Evolutionary conservation across 2,888 invertebrate species (phyloP).

Genomic region (Conchocele bisecta): DNA sequence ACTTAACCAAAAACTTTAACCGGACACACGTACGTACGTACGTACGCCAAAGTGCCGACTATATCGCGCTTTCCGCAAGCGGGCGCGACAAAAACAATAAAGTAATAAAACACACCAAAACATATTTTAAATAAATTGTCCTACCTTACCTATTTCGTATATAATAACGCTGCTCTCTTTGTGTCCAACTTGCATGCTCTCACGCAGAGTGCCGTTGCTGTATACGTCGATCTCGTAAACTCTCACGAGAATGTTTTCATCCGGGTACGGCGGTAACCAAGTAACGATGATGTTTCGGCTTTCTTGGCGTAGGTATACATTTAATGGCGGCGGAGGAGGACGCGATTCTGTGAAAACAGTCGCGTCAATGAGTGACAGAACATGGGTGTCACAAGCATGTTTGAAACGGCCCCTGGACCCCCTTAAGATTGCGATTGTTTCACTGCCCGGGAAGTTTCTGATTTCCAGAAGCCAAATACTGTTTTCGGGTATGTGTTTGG

Average conservation of each 20-base stretch:
- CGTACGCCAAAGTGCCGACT: no score
- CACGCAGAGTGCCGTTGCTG: constrained; percentile 40
- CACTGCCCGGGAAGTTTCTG: neutral
- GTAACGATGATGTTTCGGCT: constrained; percentile 49
- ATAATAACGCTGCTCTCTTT: constrained; percentile 53
- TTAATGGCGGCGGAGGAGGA: constrained; percentile 57
- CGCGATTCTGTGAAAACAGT: constrained; percentile 40
- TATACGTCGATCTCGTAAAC: constrained; percentile 52
- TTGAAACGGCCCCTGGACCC: neutral
- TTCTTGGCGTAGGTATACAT: constrained; percentile 49
- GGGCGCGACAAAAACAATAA: no score
- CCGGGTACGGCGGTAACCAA: constrained; percentile 59
- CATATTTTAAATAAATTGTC: neutral
- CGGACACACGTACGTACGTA: no score
- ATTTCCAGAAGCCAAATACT: neutral
- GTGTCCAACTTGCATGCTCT: constrained; percentile 46
- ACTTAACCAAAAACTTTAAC: no score
- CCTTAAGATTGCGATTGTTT: neutral
- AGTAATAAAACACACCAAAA: no score
- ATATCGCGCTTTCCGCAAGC: no score
- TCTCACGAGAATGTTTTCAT: constrained; percentile 54
- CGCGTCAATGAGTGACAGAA: no score
- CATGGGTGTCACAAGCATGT: no score
- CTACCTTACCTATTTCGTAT: constrained; percentile 46
- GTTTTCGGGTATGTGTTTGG: neutral